A percentile compares a stretch with the other conserved stretches of the same genome.
phyloP scores from a whole-genome alignment of 2,888 invertebrate species.

The Agonopterix subpropinquella region DNA sequence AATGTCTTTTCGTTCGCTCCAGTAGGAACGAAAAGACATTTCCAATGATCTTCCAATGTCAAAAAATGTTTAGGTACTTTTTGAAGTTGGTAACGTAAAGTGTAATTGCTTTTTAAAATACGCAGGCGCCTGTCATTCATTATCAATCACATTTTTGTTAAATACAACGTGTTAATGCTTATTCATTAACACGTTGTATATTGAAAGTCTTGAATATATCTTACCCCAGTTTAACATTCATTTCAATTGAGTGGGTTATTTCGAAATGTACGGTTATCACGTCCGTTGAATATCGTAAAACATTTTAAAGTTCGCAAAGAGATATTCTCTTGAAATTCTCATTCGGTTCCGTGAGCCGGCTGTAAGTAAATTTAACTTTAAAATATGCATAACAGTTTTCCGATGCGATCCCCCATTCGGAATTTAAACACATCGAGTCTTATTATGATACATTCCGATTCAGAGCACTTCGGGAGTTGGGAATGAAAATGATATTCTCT shows the following conservation, averaged over 20 bases:
- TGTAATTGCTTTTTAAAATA: too few species aligned
- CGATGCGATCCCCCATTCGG: slow-evolving; percentile 65
- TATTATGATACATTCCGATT: slow-evolving; percentile 73
- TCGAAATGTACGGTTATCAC: slow-evolving; percentile 47
- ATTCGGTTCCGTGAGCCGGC: slow-evolving; percentile 41
- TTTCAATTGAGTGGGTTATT: slow-evolving; percentile 38
- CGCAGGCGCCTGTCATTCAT: too few species aligned
- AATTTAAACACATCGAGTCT: slow-evolving; percentile 70
- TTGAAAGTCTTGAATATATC: too few species aligned
- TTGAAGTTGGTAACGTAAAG: too few species aligned
- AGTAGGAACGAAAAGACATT: too few species aligned
- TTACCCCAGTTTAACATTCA: slow-evolving; percentile 29
- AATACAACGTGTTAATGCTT: too few species aligned
- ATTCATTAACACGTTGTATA: too few species aligned
- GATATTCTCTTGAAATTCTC: slow-evolving; percentile 54
- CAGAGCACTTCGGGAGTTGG: slow-evolving; percentile 53
- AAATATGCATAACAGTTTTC: slow-evolving; percentile 76
- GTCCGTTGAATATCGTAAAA: slow-evolving; percentile 58
- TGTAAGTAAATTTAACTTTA: slow-evolving; percentile 73
- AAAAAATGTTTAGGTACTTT: too few species aligned
- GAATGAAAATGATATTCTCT: slow-evolving; percentile 42
- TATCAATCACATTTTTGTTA: too few species aligned
- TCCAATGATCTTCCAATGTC: too few species aligned
- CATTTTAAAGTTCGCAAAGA: slow-evolving; percentile 60
- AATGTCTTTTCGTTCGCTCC: too few species aligned